phyloP scores from a whole-genome alignment of 1,140 invertebrate species.

The Micrasema longulum region DNA sequence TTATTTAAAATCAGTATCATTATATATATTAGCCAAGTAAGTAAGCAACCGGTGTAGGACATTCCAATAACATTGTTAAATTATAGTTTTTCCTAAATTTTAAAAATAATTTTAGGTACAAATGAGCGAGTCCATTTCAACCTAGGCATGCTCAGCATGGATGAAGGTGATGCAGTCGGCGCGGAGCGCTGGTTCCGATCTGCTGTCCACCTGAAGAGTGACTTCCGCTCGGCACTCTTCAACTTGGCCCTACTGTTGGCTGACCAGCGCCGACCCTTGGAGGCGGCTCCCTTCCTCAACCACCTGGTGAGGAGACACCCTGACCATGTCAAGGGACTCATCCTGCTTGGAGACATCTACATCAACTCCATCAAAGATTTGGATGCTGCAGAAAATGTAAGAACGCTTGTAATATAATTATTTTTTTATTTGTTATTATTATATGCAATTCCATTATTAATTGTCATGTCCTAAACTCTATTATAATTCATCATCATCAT shows the following conservation, averaged over 20 bases:
- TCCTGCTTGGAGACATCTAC: slow-evolving; percentile 95
- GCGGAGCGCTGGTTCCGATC: slow-evolving; percentile 91
- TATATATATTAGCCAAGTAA: too few relatives aligned
- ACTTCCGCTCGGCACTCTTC: slow-evolving; percentile 93
- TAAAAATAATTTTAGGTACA: slow-evolving; percentile 69
- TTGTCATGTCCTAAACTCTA: too few relatives aligned
- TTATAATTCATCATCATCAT: too few relatives aligned
- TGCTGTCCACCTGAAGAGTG: slow-evolving; percentile 84
- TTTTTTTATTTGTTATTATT: too few relatives aligned
- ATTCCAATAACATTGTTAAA: too few relatives aligned
- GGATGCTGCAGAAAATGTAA: slow-evolving; percentile 90
- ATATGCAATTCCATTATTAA: too few relatives aligned
- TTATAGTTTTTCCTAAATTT: too few relatives aligned
- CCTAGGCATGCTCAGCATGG: slow-evolving; percentile 96
- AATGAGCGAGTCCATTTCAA: slow-evolving; percentile 95
- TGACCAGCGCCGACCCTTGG: slow-evolving; percentile 87
- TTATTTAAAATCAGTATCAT: too few relatives aligned
- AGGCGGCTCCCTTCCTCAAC: slow-evolving; percentile 93
- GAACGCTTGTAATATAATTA: too few relatives aligned
- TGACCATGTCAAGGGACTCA: slow-evolving; percentile 94
- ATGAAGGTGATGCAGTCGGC: slow-evolving; percentile 87
- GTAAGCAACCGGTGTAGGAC: too few relatives aligned
- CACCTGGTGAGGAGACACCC: slow-evolving; percentile 92
- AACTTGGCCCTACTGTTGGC: slow-evolving; percentile 93
- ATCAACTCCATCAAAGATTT: slow-evolving; percentile 96